Base-by-base conservation (phyloP, 2,888 invertebrate genomes). In the Heliothis peltigera region DNA sequence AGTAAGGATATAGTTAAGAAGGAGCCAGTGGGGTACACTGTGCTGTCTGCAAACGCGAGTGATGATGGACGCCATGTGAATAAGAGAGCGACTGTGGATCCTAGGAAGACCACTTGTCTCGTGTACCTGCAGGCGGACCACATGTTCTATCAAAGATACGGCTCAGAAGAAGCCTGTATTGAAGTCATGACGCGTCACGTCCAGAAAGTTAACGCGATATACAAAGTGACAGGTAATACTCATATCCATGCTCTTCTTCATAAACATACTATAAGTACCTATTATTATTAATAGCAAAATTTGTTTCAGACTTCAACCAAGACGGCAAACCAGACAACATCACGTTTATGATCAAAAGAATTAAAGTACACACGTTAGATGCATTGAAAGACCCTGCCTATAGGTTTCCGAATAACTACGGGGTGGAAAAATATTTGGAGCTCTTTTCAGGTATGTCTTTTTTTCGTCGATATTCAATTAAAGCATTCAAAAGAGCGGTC, bases 341-440 rank as follows among this genome's bases (percentile, higher is more conserved):
- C 79, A 98, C 98, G 70, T 99, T 99, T 90, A 98, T 98, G 98
- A 98, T 99, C 85, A 99, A 99, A 95, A 96, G 98, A 84, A 98
- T 99, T 84, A 99, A 99, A 94, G 98, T 99, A 18, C 98, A 98
- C 93, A 98, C 98, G 64, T 95, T 96, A 84, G 97, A 98, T 85
- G 97, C 98, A 57, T 95, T 98, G 72, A 97, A 97, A 84, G 98
- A 98, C 92, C 97, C 98, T 8, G 96, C 97, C 53, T 99, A 99
- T 93, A 96, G 98, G 80, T 98, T 98, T 92, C 98, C 98, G 0
- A 98, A 98, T 82, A 99, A 99, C 93, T 99, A 99, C 89, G 99
- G 99, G 49, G 99, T 99, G 62, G 99, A 99, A 90, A 99, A 99
- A 95, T 99, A 99, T 95, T 96, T 99, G 75, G 99, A 99, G 94